phyloP scores from a whole-genome alignment of 1,140 invertebrate species.

The Drosophila ohnishii region DNA sequence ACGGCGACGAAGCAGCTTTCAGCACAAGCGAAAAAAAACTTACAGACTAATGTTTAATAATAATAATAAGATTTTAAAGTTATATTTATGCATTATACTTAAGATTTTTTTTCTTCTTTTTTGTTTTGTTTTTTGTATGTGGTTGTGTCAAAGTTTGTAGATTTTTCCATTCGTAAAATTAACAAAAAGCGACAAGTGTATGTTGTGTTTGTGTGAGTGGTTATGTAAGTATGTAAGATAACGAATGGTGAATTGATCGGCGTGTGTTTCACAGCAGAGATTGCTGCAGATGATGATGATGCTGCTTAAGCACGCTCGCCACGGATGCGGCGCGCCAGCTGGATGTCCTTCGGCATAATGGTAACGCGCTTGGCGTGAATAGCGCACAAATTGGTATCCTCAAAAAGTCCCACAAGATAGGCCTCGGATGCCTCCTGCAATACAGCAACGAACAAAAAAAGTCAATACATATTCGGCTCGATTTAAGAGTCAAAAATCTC shows the following conservation, averaged over 20 bases:
- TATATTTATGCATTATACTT: conserved; percentile 45
- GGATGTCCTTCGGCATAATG: conserved; percentile 96
- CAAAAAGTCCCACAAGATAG: conserved; percentile 92
- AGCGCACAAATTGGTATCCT: conserved; percentile 92
- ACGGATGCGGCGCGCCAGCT: conserved; percentile 90
- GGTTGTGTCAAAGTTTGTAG: background rate
- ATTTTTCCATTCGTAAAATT: conserved; percentile 7
- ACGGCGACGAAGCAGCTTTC: background rate
- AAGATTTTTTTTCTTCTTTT: conserved; percentile 14
- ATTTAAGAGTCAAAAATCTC: background rate
- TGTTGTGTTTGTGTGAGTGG: no score
- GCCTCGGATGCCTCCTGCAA: conserved; percentile 92
- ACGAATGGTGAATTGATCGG: no score
- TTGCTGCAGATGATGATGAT: background rate
- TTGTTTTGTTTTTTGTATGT: conserved; percentile 2
- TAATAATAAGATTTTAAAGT: conserved; percentile 66
- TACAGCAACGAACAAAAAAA: conserved; percentile 33
- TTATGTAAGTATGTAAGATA: no score
- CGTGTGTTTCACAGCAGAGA: no score
- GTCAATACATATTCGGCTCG: background rate
- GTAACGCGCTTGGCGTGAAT: conserved; percentile 96
- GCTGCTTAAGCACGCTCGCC: conserved; percentile 88
- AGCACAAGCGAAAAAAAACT: conserved; percentile 33
- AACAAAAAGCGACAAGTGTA: conserved; percentile 15
- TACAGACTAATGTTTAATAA: conserved; percentile 70